A percentile compares a stretch with the other conserved stretches of the same genome.
Conservation (phyloP, 2,797 vertebrate genomes). For the Cirrhinus molitorella region DNA sequence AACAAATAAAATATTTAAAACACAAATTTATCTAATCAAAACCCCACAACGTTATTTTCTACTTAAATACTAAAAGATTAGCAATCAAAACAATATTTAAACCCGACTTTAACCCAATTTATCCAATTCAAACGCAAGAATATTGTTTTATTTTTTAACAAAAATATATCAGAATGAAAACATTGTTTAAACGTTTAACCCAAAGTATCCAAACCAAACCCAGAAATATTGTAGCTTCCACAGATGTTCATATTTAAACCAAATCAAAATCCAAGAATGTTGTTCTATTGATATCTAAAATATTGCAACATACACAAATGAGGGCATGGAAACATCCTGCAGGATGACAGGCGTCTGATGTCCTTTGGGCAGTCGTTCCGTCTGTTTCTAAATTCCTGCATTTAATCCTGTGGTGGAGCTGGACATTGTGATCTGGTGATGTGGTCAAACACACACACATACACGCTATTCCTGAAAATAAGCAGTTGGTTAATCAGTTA, state of each 20-base stretch:
- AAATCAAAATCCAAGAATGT: not conserved
- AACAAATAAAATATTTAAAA: not conserved
- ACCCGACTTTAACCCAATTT: not conserved
- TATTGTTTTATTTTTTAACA: not conserved
- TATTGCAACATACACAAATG: not conserved
- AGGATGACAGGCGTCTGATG: not conserved
- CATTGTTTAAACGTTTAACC: not conserved
- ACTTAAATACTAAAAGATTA: too few species aligned
- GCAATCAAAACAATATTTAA: not conserved
- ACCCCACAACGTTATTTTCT: too few species aligned
- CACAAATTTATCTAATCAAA: too few species aligned
- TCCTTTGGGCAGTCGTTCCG: slow-evolving; percentile 42
- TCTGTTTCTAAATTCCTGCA: slow-evolving; percentile 51
- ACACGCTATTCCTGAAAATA: not conserved
- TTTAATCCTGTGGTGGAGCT: slow-evolving; percentile 14
- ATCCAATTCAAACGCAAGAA: not conserved
- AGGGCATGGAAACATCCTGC: not conserved
- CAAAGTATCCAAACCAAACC: not conserved
- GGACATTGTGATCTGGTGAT: slow-evolving; percentile 45
- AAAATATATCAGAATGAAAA: too few species aligned
- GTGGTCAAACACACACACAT: not conserved
- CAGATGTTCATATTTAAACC: not conserved
- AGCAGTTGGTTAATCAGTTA: not conserved
- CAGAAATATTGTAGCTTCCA: not conserved
- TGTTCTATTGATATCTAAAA: not conserved